Conservation (phyloP, 2,113 vertebrate species). For the Saccopteryx leptura region DNA sequence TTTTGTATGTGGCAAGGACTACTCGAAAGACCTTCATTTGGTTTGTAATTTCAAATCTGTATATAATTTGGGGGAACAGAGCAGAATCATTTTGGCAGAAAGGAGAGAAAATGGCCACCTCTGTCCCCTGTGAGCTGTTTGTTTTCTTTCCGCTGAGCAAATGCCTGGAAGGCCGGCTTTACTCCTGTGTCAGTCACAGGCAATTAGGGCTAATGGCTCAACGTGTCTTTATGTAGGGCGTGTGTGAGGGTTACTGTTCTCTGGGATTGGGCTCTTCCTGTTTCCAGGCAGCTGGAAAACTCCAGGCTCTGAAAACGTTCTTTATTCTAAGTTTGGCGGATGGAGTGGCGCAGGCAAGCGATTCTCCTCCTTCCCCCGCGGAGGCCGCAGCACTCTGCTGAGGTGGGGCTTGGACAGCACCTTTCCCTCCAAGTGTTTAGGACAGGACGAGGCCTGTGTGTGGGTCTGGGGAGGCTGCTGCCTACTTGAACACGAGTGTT, state of each 20-base stretch:
- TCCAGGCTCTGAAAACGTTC: conserved; percentile 89
- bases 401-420: conserved; percentile 51
- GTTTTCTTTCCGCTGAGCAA: conserved; percentile 86
- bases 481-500: not conserved
- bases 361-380: conserved; percentile 59
- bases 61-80: conserved; percentile 53
- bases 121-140: conserved; percentile 86
- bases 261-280: conserved; percentile 87
- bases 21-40: conserved; percentile 60
- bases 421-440: conserved; percentile 50
- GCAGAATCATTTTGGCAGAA: conserved; percentile 59
- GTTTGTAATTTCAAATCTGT: conserved; percentile 73
- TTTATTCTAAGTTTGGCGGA: conserved; percentile 86
- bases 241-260: conserved; percentile 92
- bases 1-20: conserved; percentile 22
- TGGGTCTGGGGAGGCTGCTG: not conserved
- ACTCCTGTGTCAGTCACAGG: conserved; percentile 89
- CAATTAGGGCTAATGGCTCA: conserved; percentile 89
- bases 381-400: conserved; percentile 68
- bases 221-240: conserved; percentile 85
- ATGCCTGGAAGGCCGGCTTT: conserved; percentile 87
- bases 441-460: not conserved
- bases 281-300: conserved; percentile 91
- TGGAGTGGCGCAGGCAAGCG: conserved; percentile 45
- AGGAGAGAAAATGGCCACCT: conserved; percentile 66